These are phyloP conservation scores for Mesocricetus auratus DNA, from an alignment of 2,113 vertebrate species.

Conservation along the genomic window DNA sequence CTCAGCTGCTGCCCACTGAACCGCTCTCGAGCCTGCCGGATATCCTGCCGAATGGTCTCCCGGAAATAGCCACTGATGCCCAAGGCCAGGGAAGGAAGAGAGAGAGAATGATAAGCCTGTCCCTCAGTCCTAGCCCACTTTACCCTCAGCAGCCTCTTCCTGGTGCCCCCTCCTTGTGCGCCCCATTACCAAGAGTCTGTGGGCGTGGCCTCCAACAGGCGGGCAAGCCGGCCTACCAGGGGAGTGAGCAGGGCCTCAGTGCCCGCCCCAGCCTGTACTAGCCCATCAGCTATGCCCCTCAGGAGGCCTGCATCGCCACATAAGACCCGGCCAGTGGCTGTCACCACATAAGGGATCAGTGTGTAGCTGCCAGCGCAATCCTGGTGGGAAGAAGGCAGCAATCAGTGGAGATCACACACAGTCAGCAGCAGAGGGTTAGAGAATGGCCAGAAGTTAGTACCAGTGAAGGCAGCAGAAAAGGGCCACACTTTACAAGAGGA, in stretches of 20 bases:
- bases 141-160: conserved; percentile 16
- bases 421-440: neutral
- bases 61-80: conserved; percentile 91
- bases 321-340: conserved; percentile 90
- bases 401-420: conserved; percentile 20
- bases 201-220: conserved; percentile 90
- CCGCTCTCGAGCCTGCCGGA: conserved; percentile 91
- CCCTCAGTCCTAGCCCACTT: neutral
- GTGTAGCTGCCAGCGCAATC: conserved; percentile 92
- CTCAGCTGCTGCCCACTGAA: conserved; percentile 91
- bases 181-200: conserved; percentile 90
- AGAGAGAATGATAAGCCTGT: neutral
- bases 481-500: neutral
- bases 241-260: conserved; percentile 90
- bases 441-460: neutral
- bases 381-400: conserved; percentile 80
- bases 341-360: conserved; percentile 93
- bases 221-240: conserved; percentile 88
- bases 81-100: neutral
- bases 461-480: neutral
- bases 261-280: conserved; percentile 89
- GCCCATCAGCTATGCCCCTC: conserved; percentile 87
- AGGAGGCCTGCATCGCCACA: conserved; percentile 89
- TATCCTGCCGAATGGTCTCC: conserved; percentile 92
- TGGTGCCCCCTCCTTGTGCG: neutral